Base-by-base conservation (phyloP, 2,797 vertebrate species). In the Coregonus sp. region DNA sequence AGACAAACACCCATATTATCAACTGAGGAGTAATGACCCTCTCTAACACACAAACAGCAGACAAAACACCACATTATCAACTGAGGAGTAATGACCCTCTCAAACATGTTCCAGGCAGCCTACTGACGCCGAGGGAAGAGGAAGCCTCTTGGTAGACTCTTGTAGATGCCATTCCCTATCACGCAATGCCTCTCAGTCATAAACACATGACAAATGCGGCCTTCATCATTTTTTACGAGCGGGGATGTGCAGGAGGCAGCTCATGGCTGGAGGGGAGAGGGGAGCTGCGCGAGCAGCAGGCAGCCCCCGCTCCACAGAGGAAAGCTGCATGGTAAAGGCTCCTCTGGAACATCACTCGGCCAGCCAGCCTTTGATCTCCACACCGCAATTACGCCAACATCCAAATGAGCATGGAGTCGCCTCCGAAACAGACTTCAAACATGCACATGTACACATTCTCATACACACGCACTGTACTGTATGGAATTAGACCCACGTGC, bases 221-320 rank as follows among this genome's bases (percentile, higher is more conserved):
- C 97, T 97, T 97, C 97, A 97, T 98, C 96, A 97, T 96, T 96
- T 97, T 98, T 98, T 98, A 99, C 92, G 95, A 98, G 97, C 95
- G 94, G 96, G 96, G 96, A 98, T 97, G 96, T 95, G 96, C 96
- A 95, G 96, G 96, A 96, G 96, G 96, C 96, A 97, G 95, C 93
- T 93, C 94, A 95, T 96, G 95, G 96, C 95, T 95, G 91, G 95
- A 96, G 96, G 97, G 96, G 94, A 95, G 96, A 96, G 95, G 96
- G 92, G 95, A 94, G 94, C 93, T 94, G 95, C 95, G 92, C 89
- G 94, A 96, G 94, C 97, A 96, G 96, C 91, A 87, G 90, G 90
- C 90, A 85, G 90, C 87, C 91, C 85, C 89, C 87, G 90, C 95
- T 95, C 94, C 95, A 95, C 94, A 94, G 96, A 96, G 96, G 89